Evolutionary conservation across 2,888 invertebrate genomes (phyloP).

Genomic region (Latrodectus hesperus): DNA sequence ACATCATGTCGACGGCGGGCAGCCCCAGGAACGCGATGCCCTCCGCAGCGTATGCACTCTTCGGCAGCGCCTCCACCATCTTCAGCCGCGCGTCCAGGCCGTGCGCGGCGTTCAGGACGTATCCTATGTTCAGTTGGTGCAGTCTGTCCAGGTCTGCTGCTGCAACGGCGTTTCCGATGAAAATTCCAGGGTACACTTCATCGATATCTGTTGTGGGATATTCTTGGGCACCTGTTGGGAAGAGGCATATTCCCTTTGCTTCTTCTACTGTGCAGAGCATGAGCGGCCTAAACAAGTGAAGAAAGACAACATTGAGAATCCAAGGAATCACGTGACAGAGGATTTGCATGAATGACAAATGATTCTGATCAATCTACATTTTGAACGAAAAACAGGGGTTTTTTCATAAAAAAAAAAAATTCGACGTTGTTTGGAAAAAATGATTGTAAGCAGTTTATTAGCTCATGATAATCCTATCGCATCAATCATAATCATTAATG

Average conservation of each 20-base stretch:
- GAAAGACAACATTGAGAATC: no score
- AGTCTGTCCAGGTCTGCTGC: constrained; percentile 30
- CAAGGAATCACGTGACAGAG: no score
- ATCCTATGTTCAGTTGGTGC: neutral
- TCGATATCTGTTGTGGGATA: constrained; percentile 41
- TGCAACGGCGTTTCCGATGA: constrained; percentile 30
- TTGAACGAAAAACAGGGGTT: no score
- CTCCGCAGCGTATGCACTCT: neutral
- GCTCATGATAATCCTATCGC: no score
- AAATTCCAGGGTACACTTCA: constrained; percentile 55
- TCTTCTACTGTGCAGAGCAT: constrained; percentile 38
- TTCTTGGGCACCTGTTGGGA: constrained; percentile 31
- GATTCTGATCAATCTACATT: no score
- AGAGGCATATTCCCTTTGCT: constrained; percentile 31
- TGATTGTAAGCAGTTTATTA: no score
- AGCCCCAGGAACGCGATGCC: constrained; percentile 46
- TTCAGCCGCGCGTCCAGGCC: constrained; percentile 29
- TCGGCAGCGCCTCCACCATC: constrained; percentile 11
- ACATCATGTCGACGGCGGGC: constrained; percentile 44
- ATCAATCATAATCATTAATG: no score
- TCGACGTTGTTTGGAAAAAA: no score
- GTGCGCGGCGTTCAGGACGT: constrained; percentile 51
- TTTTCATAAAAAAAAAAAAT: no score
- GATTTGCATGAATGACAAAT: no score
- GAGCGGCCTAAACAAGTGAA: no score